Evolutionary conservation across 2,888 invertebrate species (phyloP).

Genomic region (Tolmerus cingulatus): DNA sequence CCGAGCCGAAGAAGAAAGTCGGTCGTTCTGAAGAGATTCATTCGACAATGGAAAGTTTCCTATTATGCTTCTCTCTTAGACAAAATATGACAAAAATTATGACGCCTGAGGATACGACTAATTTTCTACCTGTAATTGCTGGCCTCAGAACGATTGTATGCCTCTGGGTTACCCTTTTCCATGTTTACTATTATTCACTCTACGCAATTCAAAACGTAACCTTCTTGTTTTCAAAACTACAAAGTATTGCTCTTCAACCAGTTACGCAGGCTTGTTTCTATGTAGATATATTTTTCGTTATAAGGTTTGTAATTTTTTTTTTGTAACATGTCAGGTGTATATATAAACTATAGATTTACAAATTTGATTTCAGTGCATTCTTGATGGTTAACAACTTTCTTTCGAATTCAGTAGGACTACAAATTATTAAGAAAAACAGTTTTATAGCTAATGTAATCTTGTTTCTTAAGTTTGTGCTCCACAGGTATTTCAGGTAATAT

Average conservation of each 20-base stretch:
- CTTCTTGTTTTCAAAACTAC: constrained; percentile 54
- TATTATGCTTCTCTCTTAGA: constrained; percentile 54
- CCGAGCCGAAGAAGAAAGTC: constrained; percentile 39
- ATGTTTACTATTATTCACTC: constrained; percentile 57
- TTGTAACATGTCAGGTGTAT: not conserved
- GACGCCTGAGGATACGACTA: constrained; percentile 51
- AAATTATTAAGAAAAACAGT: constrained; percentile 51
- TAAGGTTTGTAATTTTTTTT: constrained; percentile 53
- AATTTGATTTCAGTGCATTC: constrained; percentile 52
- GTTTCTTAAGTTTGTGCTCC: constrained; percentile 52
- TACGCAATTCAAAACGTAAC: constrained; percentile 55
- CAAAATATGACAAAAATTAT: constrained; percentile 52
- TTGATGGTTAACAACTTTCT: constrained; percentile 55
- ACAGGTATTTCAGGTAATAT: constrained; percentile 56
- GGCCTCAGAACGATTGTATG: constrained; percentile 56
- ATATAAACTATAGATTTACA: not conserved
- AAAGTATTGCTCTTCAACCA: constrained; percentile 54
- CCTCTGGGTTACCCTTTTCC: constrained; percentile 56
- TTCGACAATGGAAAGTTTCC: constrained; percentile 51
- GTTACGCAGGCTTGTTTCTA: constrained; percentile 56
- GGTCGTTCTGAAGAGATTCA: not conserved
- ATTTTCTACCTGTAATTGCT: constrained; percentile 54
- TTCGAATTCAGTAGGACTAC: constrained; percentile 51
- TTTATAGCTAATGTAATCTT: constrained; percentile 51
- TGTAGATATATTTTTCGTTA: constrained; percentile 57